Base-by-base conservation (phyloP, 2,797 vertebrate genomes). In the Sparus aurata region DNA sequence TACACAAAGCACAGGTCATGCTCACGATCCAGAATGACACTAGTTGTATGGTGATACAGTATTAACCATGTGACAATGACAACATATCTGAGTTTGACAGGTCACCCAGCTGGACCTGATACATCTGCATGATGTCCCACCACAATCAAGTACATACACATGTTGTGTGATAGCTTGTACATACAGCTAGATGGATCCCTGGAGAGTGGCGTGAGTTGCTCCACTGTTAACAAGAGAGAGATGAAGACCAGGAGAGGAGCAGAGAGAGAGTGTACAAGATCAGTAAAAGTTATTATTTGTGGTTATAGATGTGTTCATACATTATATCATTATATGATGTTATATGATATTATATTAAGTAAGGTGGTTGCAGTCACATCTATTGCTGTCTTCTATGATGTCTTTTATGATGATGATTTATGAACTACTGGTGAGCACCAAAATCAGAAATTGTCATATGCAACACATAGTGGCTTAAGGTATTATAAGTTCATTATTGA, bases 181-280 rank as follows among this genome's bases (percentile, higher is more conserved):
- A 85, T 97, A 97, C 96, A 86, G 94, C 92, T 66, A 97, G 94
- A 88, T 94, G 94, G 84, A 89, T 96, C 91, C 95, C 95, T 73
- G 96, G 95, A 85, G 96, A 94, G 70, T 86, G 80, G 76, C 93
- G 94, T n/a, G 95, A 95, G 83, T 94, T 94, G 94, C 94, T 96
- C 94, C 94, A 89, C 96, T 96, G 94, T 90, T 77, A 90, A 11
- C 12, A 85, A 50, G 23, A 69, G 18, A 60, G 34, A 6, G 20
- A 65, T 3, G 18, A 17, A 23, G n/a, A 22, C 2, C 27, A 59
- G 59, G 47, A 46, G 3, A 71, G 60, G 4, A 71, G 11, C 9
- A 69, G 30, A 85, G 30, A 50, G 27, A 64, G 0, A 80, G 5
- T 5, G 8, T 0, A 34, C 30, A 55, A 30, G 13, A 57, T 57